A percentile compares a stretch with the other conserved stretches of the same genome.
Conservation (phyloP, 2,888 invertebrate genomes). For the Lysandra coridon region DNA sequence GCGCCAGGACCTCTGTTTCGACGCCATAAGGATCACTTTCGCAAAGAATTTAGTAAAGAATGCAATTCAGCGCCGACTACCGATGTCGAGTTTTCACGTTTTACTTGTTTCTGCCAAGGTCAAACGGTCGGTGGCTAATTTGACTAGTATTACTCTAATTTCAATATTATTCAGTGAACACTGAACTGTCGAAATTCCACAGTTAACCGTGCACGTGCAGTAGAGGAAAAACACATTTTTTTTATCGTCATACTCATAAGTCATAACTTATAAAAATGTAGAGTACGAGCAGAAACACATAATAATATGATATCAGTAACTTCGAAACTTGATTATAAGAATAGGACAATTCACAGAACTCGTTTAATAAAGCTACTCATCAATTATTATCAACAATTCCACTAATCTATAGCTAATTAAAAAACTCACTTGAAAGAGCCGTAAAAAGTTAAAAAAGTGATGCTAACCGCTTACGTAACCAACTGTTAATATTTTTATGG, state of each 20-base stretch:
- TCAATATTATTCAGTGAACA: neutral
- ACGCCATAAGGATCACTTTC: neutral
- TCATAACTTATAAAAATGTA: no score
- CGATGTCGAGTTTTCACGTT: slow-evolving; percentile 26
- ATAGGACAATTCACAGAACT: neutral
- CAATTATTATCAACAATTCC: neutral
- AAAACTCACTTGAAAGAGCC: neutral
- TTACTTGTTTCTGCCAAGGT: slow-evolving; percentile 56
- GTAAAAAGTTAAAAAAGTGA: neutral
- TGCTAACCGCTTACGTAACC: neutral
- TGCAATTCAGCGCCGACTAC: neutral
- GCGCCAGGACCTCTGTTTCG: neutral
- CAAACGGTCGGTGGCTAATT: slow-evolving; percentile 32
- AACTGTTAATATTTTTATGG: neutral
- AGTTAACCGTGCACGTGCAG: neutral
- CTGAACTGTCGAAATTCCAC: neutral
- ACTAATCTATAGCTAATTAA: neutral
- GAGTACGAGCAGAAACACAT: no score
- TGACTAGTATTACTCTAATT: neutral
- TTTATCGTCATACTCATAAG: no score
- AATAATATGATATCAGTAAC: no score
- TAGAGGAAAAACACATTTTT: no score
- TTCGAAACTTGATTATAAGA: no score
- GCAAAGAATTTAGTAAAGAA: neutral
- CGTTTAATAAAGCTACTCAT: neutral